phyloP scores from a whole-genome alignment of 2,113 vertebrate species.

The Sinocyclocheilus anshuiensis region DNA sequence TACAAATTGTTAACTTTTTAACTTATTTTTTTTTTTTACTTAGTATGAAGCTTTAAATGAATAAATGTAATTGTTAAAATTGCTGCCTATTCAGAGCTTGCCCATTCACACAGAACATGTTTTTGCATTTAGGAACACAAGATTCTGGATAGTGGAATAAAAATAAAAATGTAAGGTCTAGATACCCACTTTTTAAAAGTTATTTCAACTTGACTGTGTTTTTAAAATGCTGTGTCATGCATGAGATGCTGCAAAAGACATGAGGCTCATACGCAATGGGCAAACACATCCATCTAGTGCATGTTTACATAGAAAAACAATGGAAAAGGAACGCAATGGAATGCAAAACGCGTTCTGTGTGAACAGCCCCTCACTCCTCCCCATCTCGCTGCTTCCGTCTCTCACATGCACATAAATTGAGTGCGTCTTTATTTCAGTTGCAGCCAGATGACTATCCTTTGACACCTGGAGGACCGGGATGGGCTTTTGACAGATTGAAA shows the following conservation, averaged over 20 bases:
- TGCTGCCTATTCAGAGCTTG: too few relatives aligned
- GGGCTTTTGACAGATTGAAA: constrained; percentile 66
- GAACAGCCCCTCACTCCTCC: constrained; percentile 2
- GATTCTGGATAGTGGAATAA: too few relatives aligned
- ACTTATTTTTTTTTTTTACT: too few relatives aligned
- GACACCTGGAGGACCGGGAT: constrained; percentile 49
- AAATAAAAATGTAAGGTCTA: too few relatives aligned
- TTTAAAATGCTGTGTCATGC: background rate
- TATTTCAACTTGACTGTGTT: background rate
- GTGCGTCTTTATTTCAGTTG: constrained; percentile 18
- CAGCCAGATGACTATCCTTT: constrained; percentile 49
- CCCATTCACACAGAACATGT: too few relatives aligned
- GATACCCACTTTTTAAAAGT: too few relatives aligned
- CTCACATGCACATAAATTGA: constrained; percentile 32
- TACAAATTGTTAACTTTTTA: too few relatives aligned
- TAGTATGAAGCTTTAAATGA: too few relatives aligned
- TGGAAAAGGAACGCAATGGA: background rate
- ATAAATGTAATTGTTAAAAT: too few relatives aligned
- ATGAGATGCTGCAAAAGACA: background rate
- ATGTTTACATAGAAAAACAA: background rate
- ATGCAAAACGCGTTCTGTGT: background rate
- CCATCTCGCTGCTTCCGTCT: background rate
- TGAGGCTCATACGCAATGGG: background rate
- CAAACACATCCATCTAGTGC: background rate
- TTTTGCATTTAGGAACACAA: too few relatives aligned